A percentile compares a stretch with the other conserved stretches of the same genome.
These are phyloP conservation scores for Zaprionus obscuricornis DNA, from an alignment of 2,888 invertebrate species.

Conservation along the genomic window DNA sequence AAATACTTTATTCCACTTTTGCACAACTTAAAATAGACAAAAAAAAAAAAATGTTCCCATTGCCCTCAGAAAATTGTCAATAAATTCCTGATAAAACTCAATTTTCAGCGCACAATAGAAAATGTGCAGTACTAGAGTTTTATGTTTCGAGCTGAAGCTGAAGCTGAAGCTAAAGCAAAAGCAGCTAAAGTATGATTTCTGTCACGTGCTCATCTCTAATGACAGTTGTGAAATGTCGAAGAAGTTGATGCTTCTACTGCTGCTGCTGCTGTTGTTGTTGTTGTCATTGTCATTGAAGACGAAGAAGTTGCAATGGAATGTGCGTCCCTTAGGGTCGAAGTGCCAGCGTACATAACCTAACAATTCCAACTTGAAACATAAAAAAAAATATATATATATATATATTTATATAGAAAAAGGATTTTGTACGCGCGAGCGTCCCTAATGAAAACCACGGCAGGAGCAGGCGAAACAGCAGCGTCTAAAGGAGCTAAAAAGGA, in stretches of 20 bases:
- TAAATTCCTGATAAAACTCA: conserved; percentile 27
- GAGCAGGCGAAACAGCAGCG: conserved; percentile 3
- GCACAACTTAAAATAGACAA: too few relatives aligned
- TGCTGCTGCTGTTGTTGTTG: too few relatives aligned
- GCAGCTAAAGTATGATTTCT: conserved; percentile 14
- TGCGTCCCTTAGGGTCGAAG: conserved; percentile 25
- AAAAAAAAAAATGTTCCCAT: too few relatives aligned
- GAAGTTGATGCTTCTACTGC: conserved; percentile 10
- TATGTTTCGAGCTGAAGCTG: too few relatives aligned
- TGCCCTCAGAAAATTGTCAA: not conserved
- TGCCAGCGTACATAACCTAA: conserved; percentile 33
- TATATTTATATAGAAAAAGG: too few relatives aligned
- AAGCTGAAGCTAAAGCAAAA: too few relatives aligned
- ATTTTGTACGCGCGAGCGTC: conserved; percentile 29
- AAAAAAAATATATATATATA: too few relatives aligned
- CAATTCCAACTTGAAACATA: conserved; percentile 8
- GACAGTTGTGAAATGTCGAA: conserved; percentile 3
- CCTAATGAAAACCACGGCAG: conserved; percentile 43
- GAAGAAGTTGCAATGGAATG: conserved; percentile 29
- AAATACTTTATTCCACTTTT: too few relatives aligned
- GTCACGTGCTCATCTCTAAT: conserved; percentile 41
- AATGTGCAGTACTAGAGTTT: conserved; percentile 17
- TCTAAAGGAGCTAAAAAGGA: not conserved
- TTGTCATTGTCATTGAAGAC: conserved; percentile 1
- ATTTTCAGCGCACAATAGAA: conserved; percentile 1